Conservation (phyloP, 2,797 vertebrate genomes). For the Aplochiton taeniatus region DNA sequence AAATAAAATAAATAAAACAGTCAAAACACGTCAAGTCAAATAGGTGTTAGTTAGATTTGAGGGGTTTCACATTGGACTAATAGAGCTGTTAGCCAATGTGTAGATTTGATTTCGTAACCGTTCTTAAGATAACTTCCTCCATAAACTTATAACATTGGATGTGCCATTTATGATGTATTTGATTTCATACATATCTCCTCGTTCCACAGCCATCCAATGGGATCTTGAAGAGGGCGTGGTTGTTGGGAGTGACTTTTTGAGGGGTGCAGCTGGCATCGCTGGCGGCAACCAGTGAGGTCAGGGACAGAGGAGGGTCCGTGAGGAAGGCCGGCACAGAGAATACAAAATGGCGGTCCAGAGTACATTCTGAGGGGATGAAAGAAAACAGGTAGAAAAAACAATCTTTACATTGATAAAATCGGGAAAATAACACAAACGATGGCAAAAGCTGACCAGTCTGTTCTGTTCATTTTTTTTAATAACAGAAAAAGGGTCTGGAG, state of each 20-base stretch:
- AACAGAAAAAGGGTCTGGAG: constrained; percentile 43
- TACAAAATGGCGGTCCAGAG: constrained; percentile 78
- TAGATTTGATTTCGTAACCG: too few species aligned
- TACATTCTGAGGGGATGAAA: constrained; percentile 71
- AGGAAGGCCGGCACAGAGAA: constrained; percentile 74
- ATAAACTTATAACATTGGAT: background rate
- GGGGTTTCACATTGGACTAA: too few species aligned
- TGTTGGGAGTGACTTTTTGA: constrained; percentile 58
- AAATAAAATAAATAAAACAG: too few species aligned
- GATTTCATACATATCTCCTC: constrained; percentile 66
- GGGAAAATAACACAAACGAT: background rate
- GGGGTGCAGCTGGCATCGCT: constrained; percentile 69
- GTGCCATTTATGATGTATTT: background rate
- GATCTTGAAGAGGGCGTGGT: constrained; percentile 77
- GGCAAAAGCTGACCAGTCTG: too few species aligned
- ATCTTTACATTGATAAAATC: background rate
- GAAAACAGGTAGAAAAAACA: background rate
- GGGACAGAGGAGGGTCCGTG: constrained; percentile 70
- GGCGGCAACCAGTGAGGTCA: constrained; percentile 60
- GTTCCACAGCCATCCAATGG: constrained; percentile 76
- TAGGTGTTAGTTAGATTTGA: too few species aligned
- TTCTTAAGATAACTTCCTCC: too few species aligned
- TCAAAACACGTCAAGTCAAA: too few species aligned
- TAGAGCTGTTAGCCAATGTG: too few species aligned
- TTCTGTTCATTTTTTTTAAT: too few species aligned